Base-by-base conservation (phyloP, 2,113 vertebrate genomes). In the Cariama cristata region DNA sequence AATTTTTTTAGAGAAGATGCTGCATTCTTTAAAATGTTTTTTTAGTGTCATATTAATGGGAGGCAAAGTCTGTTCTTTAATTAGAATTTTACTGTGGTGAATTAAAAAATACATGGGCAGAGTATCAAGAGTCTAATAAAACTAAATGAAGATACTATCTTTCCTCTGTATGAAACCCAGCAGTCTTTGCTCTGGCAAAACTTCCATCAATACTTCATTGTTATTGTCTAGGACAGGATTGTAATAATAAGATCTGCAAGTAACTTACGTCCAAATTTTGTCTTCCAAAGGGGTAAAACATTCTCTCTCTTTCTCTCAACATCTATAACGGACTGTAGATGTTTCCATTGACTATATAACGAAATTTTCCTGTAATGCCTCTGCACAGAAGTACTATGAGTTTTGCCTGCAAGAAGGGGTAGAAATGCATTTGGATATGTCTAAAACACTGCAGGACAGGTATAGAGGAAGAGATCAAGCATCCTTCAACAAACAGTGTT, bases 71-170 rank as follows among this genome's bases (percentile, higher is more conserved):
- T 96, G 84, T 96, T 97, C 97, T 96, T 97, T 97, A 97, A 97
- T 96, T 96, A 96, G 97, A 90, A 96, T 97, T 96, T 97, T 97
- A 97, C 89, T 95, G 94, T 85, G 81, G 84, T 91, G 97, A 96
- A 97, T 96, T 97, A 97, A 96, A 97, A 94, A 96, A 97, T 89
- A 95, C 95, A 97, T 94, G 95, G 94, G 96, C 93, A 96, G 90
- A 94, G 85, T 93, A 97, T 89, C 94, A 94, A 86, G 93, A 88
- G 95, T 9, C 89, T 91, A 96, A 96, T 96, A 97, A 97, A 97
- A 95, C 90, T 96, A 97, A 97, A 97, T 95, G 77, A 97, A 97
- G 95, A 94, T 63, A 85, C 81, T 88, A 72, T 95, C 81, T 96
- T 88, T 91, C 87, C 91, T 90, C 91, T 59, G 74, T 81, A 88